Percentiles rank a stretch among this genome's conserved stretches.
These are phyloP conservation scores for Dryoscopus gambensis DNA, from an alignment of 2,113 vertebrate genomes.

Conservation along the genomic window DNA sequence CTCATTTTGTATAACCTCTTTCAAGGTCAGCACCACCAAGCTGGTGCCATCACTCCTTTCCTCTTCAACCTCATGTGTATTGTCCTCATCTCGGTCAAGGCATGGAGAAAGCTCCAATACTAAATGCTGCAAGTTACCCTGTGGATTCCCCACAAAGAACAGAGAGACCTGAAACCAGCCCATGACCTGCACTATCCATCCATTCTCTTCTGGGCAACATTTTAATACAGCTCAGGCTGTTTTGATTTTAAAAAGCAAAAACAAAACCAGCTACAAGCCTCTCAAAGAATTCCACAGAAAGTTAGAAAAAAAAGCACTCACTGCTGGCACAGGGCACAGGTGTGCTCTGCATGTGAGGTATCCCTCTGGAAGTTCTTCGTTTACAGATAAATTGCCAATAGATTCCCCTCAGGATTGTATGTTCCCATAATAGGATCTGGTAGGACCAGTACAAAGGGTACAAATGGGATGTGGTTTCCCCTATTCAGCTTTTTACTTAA, in stretches of 20 bases:
- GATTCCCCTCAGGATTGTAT: background rate
- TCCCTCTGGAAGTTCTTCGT: background rate
- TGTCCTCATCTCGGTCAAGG: background rate
- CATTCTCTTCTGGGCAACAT: background rate
- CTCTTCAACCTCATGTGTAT: background rate
- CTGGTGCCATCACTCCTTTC: background rate
- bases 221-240: background rate
- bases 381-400: background rate
- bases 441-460: background rate
- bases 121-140: background rate
- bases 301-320: background rate
- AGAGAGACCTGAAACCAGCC: background rate
- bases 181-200: background rate
- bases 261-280: accelerated
- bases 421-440: background rate
- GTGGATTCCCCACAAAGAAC: background rate
- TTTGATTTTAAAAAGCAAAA: background rate
- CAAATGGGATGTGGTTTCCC: background rate
- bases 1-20: background rate
- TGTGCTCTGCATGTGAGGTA: background rate
- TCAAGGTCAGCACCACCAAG: background rate
- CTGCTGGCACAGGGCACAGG: background rate
- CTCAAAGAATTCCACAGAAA: background rate
- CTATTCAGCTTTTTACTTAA: background rate
- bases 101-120: background rate